These are phyloP conservation scores for Sabatieria punctata DNA, from an alignment of 2,888 invertebrate species.

Conservation along the genomic window DNA sequence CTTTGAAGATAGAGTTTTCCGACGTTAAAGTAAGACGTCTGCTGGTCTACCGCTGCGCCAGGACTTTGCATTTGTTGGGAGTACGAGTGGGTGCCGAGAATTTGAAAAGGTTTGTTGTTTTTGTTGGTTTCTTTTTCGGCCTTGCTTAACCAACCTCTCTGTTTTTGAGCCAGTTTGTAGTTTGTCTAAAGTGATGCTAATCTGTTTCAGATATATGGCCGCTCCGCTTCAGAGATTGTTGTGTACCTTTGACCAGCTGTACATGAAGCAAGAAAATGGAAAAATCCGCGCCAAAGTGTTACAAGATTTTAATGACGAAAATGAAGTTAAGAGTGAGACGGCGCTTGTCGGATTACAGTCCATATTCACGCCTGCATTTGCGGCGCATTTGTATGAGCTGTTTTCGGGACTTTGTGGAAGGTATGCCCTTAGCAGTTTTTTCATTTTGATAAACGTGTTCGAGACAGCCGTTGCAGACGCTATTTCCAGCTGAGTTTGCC, in stretches of 20 bases:
- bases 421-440: slow-evolving; percentile 16
- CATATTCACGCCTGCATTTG: slow-evolving; percentile 67
- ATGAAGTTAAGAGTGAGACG: slow-evolving; percentile 28
- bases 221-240: slow-evolving; percentile 19
- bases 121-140: not conserved
- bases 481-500: slow-evolving; percentile 9
- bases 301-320: too few species aligned
- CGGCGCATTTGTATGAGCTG: slow-evolving; percentile 49
- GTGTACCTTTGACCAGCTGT: slow-evolving; percentile 18
- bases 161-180: too few species aligned
- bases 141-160: too few species aligned
- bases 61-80: slow-evolving; percentile 40
- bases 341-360: slow-evolving; percentile 59
- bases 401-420: slow-evolving; percentile 37
- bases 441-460: not conserved
- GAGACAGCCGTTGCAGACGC: slow-evolving; percentile 2
- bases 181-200: too few species aligned
- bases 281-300: too few species aligned
- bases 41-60: slow-evolving; percentile 60
- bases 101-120: slow-evolving; percentile 19
- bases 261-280: slow-evolving; percentile 8
- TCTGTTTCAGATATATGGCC: slow-evolving; percentile 10
- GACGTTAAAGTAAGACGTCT: slow-evolving; percentile 56
- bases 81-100: slow-evolving; percentile 40
- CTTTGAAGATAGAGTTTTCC: slow-evolving; percentile 57